Evolutionary conservation across 2,113 vertebrate genomes (phyloP).

Genomic region (Polypterus senegalus): DNA sequence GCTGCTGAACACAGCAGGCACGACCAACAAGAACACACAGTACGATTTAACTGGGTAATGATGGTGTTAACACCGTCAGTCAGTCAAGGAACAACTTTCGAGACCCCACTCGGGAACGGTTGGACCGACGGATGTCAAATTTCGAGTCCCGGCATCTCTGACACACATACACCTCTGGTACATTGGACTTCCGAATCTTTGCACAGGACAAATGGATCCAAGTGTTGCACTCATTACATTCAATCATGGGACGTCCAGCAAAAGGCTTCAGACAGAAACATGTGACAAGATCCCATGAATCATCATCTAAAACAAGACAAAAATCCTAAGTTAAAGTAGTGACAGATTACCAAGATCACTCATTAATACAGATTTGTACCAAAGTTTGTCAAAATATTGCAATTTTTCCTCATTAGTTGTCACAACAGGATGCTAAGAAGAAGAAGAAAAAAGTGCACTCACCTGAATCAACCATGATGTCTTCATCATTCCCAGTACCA

Average conservation of each 20-base stretch:
- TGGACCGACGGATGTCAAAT: conserved; percentile 83
- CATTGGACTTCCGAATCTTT: conserved; percentile 93
- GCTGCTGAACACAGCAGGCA: neutral
- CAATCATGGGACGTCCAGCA: conserved; percentile 90
- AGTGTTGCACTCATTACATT: conserved; percentile 87
- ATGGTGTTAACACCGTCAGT: conserved; percentile 15
- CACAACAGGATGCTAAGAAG: too few species aligned
- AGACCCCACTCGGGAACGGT: conserved; percentile 77
- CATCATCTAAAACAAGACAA: conserved; percentile 59
- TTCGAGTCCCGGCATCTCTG: conserved; percentile 87
- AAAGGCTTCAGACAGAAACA: conserved; percentile 98
- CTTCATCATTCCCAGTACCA: conserved; percentile 80
- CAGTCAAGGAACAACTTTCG: conserved; percentile 85
- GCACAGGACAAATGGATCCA: conserved; percentile 97
- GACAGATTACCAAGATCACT: neutral
- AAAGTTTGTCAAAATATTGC: neutral
- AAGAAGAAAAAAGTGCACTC: conserved; percentile 13
- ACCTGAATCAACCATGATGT: conserved; percentile 98
- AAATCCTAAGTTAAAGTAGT: neutral
- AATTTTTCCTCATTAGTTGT: too few species aligned
- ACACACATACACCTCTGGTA: conserved; percentile 89
- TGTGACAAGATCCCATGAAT: conserved; percentile 94
- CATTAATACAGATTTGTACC: too few species aligned
- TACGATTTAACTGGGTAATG: neutral
- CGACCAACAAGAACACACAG: neutral